A percentile compares a stretch with the other conserved stretches of the same genome.
Conservation (phyloP, 53 echinoderm and acorn worm species). For the Hippasteria phrygiana region DNA sequence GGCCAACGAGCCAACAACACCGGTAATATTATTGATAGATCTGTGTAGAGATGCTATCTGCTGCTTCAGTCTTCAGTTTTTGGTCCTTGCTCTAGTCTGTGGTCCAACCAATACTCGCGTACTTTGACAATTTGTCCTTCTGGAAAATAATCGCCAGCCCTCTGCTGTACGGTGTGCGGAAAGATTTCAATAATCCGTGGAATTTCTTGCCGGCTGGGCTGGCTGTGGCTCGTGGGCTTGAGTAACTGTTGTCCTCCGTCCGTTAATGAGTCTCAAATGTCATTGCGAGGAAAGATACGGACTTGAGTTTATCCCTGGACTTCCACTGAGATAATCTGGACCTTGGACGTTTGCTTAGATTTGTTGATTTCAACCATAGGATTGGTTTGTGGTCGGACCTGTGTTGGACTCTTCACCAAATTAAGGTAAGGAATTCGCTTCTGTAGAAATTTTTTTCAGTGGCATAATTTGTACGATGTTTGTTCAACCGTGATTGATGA, state of each 20-base stretch:
- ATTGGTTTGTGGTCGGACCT: not conserved
- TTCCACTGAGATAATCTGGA: not conserved
- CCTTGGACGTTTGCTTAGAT: not conserved
- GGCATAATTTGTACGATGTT: too few relatives aligned
- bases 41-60: too few relatives aligned
- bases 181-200: constrained; percentile 56
- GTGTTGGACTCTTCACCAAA: constrained; percentile 2
- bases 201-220: constrained; percentile 8
- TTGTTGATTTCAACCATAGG: not conserved
- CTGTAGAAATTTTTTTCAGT: not conserved
- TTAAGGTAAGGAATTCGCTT: constrained; percentile 11
- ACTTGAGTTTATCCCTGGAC: not conserved
- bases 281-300: not conserved
- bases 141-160: constrained; percentile 15
- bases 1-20: too few relatives aligned
- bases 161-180: not conserved
- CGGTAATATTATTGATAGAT: too few relatives aligned
- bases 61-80: too few relatives aligned
- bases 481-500: too few relatives aligned
- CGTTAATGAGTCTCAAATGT: not conserved
- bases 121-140: not conserved
- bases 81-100: too few relatives aligned
- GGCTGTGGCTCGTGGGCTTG: not conserved
- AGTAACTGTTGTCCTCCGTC: not conserved
- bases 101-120: too few relatives aligned